phyloP scores from a whole-genome alignment of 53 echinoderm and acorn worm species.

The Echinarachnius parma region DNA sequence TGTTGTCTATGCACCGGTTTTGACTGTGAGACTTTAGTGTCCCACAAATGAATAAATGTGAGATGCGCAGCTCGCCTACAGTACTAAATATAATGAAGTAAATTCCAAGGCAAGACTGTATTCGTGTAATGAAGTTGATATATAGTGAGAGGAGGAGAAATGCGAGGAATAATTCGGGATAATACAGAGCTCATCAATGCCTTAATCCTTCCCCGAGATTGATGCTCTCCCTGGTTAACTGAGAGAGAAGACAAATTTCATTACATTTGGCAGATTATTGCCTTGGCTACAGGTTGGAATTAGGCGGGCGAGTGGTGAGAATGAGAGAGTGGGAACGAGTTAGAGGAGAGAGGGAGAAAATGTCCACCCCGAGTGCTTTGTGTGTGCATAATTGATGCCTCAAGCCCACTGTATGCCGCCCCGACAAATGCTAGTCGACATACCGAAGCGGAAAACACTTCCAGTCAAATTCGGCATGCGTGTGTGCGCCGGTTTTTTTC shows the following conservation, averaged over 20 bases:
- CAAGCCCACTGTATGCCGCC: slow-evolving; percentile 39
- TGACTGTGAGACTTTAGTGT: too few species aligned
- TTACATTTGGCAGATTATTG: background rate
- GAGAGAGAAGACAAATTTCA: background rate
- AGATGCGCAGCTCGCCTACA: too few species aligned
- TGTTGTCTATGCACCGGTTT: too few species aligned
- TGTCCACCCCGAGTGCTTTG: slow-evolving; percentile 32
- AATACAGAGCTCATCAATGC: slow-evolving; percentile 15
- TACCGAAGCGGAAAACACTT: slow-evolving; percentile 30
- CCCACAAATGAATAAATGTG: too few species aligned
- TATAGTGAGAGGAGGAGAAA: too few species aligned
- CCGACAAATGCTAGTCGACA: slow-evolving; percentile 41
- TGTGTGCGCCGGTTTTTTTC: slow-evolving; percentile 1
- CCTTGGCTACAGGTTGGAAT: slow-evolving; percentile 28
- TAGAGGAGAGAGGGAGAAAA: slow-evolving; percentile 14
- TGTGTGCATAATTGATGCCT: slow-evolving; percentile 54
- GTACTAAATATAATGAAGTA: too few species aligned
- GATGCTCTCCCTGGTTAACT: slow-evolving; percentile 2
- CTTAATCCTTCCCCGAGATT: slow-evolving; percentile 7
- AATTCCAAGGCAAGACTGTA: too few species aligned
- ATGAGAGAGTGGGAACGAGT: slow-evolving; percentile 13
- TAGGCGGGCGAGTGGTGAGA: slow-evolving; percentile 2
- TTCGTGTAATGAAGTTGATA: too few species aligned
- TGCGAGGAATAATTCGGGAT: too few species aligned
- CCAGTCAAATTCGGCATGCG: slow-evolving; percentile 14